A percentile compares a stretch with the other conserved stretches of the same genome.
Evolutionary conservation across 2,797 vertebrate genomes (phyloP).

Genomic region (Syncerus caffer): DNA sequence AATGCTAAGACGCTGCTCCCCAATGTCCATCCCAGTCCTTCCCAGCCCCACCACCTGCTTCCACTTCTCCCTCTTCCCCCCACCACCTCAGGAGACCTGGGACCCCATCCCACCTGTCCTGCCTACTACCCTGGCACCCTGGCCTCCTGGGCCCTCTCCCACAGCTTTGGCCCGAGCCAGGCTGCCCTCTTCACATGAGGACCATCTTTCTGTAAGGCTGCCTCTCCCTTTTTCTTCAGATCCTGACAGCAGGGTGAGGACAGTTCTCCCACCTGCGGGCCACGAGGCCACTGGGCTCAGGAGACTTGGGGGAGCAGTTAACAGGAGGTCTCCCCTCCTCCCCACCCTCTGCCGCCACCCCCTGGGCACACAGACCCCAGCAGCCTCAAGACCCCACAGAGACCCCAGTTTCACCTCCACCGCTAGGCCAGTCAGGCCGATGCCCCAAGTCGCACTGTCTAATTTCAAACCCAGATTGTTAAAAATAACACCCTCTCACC

Average conservation of each 20-base stretch:
- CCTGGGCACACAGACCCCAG: background rate
- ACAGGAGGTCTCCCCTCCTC: background rate
- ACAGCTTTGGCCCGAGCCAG: background rate
- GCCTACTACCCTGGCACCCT: background rate
- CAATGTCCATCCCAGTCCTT: background rate
- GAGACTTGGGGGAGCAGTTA: fast-evolving
- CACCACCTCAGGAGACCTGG: background rate
- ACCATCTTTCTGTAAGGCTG: background rate
- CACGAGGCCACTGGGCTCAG: background rate
- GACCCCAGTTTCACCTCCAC: background rate
- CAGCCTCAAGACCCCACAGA: background rate
- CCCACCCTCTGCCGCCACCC: background rate
- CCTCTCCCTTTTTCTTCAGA: constrained; percentile 38
- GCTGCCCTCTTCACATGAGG: background rate
- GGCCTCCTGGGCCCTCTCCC: background rate
- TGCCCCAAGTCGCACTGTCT: constrained; percentile 13
- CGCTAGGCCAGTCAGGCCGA: background rate
- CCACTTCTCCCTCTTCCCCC: background rate
- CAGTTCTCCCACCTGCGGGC: background rate
- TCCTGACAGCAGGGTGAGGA: background rate
- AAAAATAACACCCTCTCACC: constrained; percentile 70
- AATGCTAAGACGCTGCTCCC: no score
- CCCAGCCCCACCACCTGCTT: background rate
- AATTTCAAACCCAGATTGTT: constrained; percentile 73
- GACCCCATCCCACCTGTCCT: background rate